phyloP scores from a whole-genome alignment of 2,888 invertebrate species.

The Clostera curtula region DNA sequence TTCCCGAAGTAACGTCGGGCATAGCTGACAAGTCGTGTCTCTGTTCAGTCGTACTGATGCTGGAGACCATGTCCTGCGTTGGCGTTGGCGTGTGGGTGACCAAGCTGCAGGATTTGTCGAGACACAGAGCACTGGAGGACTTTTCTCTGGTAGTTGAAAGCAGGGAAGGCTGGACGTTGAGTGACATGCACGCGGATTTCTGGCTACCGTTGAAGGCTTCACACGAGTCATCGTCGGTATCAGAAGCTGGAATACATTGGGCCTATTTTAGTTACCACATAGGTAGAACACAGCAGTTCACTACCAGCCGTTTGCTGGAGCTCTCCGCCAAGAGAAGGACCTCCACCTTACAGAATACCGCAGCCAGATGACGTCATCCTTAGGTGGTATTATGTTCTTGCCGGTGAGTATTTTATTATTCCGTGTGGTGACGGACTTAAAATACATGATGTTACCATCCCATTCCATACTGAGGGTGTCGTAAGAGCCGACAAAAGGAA shows the following conservation, averaged over 20 bases:
- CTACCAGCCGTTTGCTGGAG: too few species aligned
- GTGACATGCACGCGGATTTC: slow-evolving; percentile 63
- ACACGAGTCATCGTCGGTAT: slow-evolving; percentile 69
- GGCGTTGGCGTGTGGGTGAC: slow-evolving; percentile 69
- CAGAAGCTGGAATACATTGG: slow-evolving; percentile 39
- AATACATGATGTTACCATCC: too few species aligned
- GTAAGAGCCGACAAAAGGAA: too few species aligned
- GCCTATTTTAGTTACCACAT: too few species aligned
- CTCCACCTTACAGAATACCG: too few species aligned
- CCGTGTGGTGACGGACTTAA: too few species aligned
- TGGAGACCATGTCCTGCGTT: slow-evolving; percentile 71
- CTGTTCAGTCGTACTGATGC: slow-evolving; percentile 67
- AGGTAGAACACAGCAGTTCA: too few species aligned
- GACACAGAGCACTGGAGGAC: slow-evolving; percentile 64
- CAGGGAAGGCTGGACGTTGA: slow-evolving; percentile 59
- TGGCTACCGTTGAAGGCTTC: slow-evolving; percentile 66
- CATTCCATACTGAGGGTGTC: too few species aligned
- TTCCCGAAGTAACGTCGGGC: slow-evolving; percentile 64
- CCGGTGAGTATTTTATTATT: too few species aligned
- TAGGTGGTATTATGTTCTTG: too few species aligned
- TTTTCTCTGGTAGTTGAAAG: slow-evolving; percentile 59
- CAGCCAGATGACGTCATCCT: too few species aligned
- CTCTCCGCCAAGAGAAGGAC: too few species aligned
- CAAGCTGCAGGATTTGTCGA: slow-evolving; percentile 64
- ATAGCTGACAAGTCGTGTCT: slow-evolving; percentile 60